These are phyloP conservation scores for Myotis vivesi DNA, from an alignment of 2,797 vertebrate species.

Conservation along the genomic window DNA sequence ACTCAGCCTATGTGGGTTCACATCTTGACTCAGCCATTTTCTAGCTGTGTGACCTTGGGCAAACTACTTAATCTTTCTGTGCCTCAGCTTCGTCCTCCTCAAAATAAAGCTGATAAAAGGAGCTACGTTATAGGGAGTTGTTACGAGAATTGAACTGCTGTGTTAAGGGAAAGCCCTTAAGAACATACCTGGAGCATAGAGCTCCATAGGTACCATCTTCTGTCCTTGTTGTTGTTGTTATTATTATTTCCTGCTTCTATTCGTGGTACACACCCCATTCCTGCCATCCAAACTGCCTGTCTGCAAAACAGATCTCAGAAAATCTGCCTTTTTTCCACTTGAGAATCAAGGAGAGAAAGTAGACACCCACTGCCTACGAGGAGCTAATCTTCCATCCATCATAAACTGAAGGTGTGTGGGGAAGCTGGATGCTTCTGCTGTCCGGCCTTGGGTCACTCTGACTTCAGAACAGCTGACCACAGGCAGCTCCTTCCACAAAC, in stretches of 20 bases:
- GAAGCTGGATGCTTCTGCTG: background rate
- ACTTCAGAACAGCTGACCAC: background rate
- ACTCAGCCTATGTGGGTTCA: fast-evolving
- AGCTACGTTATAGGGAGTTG: fast-evolving
- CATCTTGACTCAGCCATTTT: background rate
- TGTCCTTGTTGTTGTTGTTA: too few species aligned
- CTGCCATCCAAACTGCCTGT: background rate
- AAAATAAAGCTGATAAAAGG: background rate
- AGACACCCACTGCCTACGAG: background rate
- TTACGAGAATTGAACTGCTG: background rate
- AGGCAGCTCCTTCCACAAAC: background rate
- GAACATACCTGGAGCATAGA: fast-evolving
- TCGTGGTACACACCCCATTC: fast-evolving
- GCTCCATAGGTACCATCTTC: fast-evolving
- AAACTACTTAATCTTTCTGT: background rate
- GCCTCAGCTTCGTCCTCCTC: background rate
- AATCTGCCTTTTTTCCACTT: background rate
- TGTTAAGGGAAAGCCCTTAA: background rate
- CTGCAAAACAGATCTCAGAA: background rate
- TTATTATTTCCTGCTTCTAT: fast-evolving
- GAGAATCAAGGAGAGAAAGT: background rate
- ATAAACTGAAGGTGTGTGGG: background rate
- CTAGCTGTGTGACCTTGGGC: background rate
- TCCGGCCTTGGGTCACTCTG: background rate
- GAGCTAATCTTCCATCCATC: background rate